Conservation (phyloP, 2,888 invertebrate genomes). For the Diabrotica balteata region DNA sequence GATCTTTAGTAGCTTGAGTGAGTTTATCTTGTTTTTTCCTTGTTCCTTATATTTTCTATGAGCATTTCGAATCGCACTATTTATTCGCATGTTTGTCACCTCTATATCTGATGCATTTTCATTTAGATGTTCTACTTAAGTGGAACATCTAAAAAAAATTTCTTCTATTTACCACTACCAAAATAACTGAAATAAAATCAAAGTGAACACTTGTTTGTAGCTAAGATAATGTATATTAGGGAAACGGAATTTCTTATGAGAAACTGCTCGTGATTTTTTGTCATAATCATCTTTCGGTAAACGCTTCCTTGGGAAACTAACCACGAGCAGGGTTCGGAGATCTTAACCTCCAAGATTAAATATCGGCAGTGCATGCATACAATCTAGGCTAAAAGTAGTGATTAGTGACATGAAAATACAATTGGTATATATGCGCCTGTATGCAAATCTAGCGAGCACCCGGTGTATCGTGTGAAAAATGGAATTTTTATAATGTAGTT, state of each 20-base stretch:
- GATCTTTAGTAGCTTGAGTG: too few species aligned
- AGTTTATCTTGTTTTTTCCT: too few species aligned
- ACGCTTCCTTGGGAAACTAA: slow-evolving; percentile 33
- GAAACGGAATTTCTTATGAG: slow-evolving; percentile 15
- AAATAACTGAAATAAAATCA: too few species aligned
- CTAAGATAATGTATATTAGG: neutral
- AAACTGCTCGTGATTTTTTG: slow-evolving; percentile 12
- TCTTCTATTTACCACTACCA: too few species aligned
- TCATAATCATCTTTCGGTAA: slow-evolving; percentile 20
- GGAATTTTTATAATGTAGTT: neutral
- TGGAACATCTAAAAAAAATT: too few species aligned
- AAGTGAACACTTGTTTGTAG: too few species aligned
- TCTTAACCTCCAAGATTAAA: slow-evolving; percentile 21
- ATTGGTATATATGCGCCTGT: slow-evolving; percentile 24
- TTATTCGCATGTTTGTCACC: too few species aligned
- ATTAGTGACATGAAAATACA: slow-evolving; percentile 34
- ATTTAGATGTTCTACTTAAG: too few species aligned
- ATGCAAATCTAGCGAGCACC: slow-evolving; percentile 28
- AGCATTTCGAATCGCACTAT: too few species aligned
- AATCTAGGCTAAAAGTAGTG: slow-evolving; percentile 31
- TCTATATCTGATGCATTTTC: too few species aligned
- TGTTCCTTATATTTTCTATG: too few species aligned
- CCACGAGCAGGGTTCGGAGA: slow-evolving; percentile 24
- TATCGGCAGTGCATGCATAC: slow-evolving; percentile 31
- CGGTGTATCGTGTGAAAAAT: slow-evolving; percentile 7